Evolutionary conservation across 2,888 invertebrate genomes (phyloP), one percentile per base, ranked within the genome.

Genomic region (Parnassius apollo): DNA sequence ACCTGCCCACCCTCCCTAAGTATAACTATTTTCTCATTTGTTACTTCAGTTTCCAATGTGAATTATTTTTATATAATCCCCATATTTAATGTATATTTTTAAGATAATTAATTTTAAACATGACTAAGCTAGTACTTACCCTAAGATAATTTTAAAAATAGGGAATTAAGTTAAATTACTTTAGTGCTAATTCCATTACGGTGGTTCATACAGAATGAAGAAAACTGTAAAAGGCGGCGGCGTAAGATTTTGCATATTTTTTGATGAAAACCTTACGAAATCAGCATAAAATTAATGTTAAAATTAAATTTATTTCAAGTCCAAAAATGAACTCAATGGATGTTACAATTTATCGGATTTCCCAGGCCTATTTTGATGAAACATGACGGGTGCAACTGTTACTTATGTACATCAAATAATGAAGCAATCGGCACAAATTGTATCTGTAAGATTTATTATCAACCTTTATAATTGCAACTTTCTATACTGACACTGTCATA

Each of bases 1-100:
- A 75, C 80, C 81, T 86, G 85, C 84, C 85, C 84, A 82, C 86
- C 87, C 86, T 87, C 85, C 84, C 82, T 76, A 73, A 53, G 53
- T 73, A 71, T 67, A 68, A 70, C 73, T 72, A 74, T 67, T 70
- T 69, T 72, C 73, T 67, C 69, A 70, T 70, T 73, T 68, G 69
- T 68, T 71, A 61, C 49, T 61, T 64, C 59, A 65, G 67, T 42
- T 54, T 62, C 64, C 63, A 70, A 67, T 66, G 68, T 67, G 66
- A 62, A 53, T 65, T 63, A 64, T 58, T 65, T 65, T 68, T 58
- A 25, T 65, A 66, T 61, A 64, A 54, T 54, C 48, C 57, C 44
- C 46, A 35, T 45, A 25, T 9, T 44, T 42, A 52, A 58, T 61
- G 54, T 63, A 65, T 62, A 50, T 52, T 42, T 56, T 63, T 65